phyloP scores from a whole-genome alignment of 2,888 invertebrate genomes.

The Scaptomyza cyrtandrae region DNA sequence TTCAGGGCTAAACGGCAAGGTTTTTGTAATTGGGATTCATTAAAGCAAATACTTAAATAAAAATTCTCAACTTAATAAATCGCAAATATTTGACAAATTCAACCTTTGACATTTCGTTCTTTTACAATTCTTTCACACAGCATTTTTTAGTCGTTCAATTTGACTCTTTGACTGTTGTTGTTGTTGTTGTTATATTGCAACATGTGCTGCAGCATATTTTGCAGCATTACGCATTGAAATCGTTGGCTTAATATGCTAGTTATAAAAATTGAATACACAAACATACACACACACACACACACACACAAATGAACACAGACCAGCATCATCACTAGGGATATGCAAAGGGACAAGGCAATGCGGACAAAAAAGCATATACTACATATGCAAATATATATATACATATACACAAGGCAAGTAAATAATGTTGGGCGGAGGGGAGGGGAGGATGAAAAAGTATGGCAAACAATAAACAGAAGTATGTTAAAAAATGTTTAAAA shows the following conservation, averaged over 20 bases:
- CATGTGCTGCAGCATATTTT: constrained; percentile 45
- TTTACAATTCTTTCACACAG: neutral
- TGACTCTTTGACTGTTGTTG: neutral
- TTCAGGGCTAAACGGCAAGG: neutral
- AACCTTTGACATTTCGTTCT: no score
- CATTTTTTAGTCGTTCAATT: constrained; percentile 11
- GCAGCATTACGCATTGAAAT: constrained; percentile 54
- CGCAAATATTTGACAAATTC: no score
- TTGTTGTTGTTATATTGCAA: constrained; percentile 26
- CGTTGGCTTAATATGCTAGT: constrained; percentile 74
- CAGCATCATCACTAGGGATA: constrained; percentile 7
- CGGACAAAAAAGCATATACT: constrained; percentile 7
- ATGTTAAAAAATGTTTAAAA: constrained; percentile 47
- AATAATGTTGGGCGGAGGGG: neutral
- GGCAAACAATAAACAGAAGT: constrained; percentile 39
- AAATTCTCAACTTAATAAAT: no score
- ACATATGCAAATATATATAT: neutral
- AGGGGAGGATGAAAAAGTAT: constrained; percentile 14
- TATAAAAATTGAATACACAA: constrained; percentile 47
- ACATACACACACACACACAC: constrained; percentile 12
- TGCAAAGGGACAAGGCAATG: constrained; percentile 33
- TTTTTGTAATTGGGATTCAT: neutral
- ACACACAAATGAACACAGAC: constrained; percentile 13
- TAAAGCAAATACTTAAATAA: no score
- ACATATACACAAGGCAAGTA: constrained; percentile 38